Conservation (phyloP, 1,140 invertebrate species). For the Agrypnia vestita region DNA sequence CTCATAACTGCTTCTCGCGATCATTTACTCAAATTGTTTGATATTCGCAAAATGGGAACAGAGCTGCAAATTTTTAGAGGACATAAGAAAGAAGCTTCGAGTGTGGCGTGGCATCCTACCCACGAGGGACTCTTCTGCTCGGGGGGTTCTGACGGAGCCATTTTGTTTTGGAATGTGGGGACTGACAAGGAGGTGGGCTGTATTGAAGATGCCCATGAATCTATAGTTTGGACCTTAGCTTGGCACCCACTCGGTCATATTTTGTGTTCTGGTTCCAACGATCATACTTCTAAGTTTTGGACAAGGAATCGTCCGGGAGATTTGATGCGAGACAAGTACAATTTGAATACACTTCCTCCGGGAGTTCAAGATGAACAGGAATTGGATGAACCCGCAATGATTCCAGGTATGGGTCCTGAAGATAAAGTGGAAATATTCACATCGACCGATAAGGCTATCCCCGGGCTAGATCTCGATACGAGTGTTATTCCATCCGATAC, state of each 20-base stretch:
- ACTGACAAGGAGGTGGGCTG: constrained; percentile 98
- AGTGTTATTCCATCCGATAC: constrained; percentile 74
- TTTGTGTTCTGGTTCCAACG: constrained; percentile 97
- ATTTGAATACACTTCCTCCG: constrained; percentile 92
- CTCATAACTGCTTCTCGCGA: constrained; percentile 98
- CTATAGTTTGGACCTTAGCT: constrained; percentile 98
- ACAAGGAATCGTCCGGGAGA: constrained; percentile 98
- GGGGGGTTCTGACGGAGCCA: constrained; percentile 97
- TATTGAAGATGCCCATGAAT: constrained; percentile 98
- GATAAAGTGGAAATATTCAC: constrained; percentile 84
- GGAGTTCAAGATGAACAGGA: constrained; percentile 74
- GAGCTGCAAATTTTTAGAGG: constrained; percentile 98
- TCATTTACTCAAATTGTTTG: constrained; percentile 98
- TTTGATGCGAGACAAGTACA: constrained; percentile 97
- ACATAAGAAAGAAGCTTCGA: constrained; percentile 98
- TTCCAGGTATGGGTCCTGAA: constrained; percentile 97
- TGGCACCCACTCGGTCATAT: constrained; percentile 99
- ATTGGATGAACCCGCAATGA: constrained; percentile 84
- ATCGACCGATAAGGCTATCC: constrained; percentile 81
- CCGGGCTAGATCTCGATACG: constrained; percentile 89
- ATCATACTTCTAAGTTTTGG: constrained; percentile 99
- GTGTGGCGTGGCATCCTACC: constrained; percentile 97
- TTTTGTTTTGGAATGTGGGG: constrained; percentile 98
- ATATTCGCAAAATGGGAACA: constrained; percentile 93
- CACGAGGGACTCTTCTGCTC: constrained; percentile 97